Base-by-base conservation (phyloP, 1,140 invertebrate species). In the Metaphire vulgaris region DNA sequence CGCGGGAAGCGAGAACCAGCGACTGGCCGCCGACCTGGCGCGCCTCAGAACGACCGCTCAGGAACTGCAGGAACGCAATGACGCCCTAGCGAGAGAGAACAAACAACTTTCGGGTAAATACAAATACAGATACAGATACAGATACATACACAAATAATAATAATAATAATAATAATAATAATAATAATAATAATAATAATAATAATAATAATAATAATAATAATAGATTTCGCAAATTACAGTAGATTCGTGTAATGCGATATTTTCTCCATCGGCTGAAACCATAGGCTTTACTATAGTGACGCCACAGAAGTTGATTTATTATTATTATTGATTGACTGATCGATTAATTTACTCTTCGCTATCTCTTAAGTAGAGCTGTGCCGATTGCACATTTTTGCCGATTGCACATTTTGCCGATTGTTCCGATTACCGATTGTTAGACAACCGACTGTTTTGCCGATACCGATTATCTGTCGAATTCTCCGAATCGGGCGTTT, bases 81-180 rank as follows among this genome's bases (percentile, higher is more conserved):
- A 81, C 69, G 81, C 79, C 75, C 81, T 87, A 34, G 80, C 82
- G 77, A 79, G 86, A 75, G 86, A 87, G 77, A 86, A 87, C 81
- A 84, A 83, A 78, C 79, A 79, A 75, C 83, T 85, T 79, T 80
- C 81, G 75, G 83, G 84, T 85, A 72, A 69, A 80, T n/a, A n/a
- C n/a, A n/a, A n/a, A n/a, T n/a, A n/a, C n/a, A n/a, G n/a, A n/a
- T n/a, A n/a, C n/a, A n/a, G n/a, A n/a, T n/a, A n/a, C n/a, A n/a
- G n/a, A n/a, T n/a, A n/a, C n/a, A n/a, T n/a, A n/a, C n/a, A n/a
- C n/a, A n/a, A n/a, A n/a, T n/a, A n/a, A n/a, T 80, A 26, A 2
- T 30, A 32, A 26, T 68, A 26, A 31, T 33, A 26, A 72, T n/a
- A 32, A 31, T 31, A 32, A 34, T 31, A 32, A 21, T 31, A 32